These are phyloP conservation scores for Caenorhabditis auriculariae DNA, from an alignment of 2,888 invertebrate species.

Conservation along the genomic window DNA sequence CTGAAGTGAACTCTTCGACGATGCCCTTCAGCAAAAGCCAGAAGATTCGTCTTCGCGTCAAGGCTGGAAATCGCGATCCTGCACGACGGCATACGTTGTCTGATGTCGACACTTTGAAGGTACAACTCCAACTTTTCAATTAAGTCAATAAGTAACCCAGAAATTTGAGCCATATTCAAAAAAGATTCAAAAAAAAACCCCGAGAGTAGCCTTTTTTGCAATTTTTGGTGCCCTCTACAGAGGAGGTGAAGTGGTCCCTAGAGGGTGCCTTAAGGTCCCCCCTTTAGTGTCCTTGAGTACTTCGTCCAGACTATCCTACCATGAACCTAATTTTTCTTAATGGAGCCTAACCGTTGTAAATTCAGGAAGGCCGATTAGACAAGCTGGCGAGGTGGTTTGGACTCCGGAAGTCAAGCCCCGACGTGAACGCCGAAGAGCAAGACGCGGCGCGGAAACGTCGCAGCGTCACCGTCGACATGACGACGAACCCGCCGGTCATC, in stretches of 20 bases:
- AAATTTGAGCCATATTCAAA: background rate
- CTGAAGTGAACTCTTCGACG: conserved; percentile 1
- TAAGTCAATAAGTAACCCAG: background rate
- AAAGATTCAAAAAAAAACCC: background rate
- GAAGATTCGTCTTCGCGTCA: conserved; percentile 49
- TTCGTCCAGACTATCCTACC: too few relatives aligned
- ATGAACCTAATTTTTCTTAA: too few relatives aligned
- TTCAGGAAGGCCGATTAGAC: conserved; percentile 36
- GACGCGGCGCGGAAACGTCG: background rate
- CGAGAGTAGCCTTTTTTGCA: background rate
- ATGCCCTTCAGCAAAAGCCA: conserved; percentile 32
- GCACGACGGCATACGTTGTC: conserved; percentile 48
- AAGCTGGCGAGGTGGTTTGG: conserved; percentile 44
- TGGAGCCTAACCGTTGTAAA: background rate
- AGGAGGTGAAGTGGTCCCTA: too few relatives aligned
- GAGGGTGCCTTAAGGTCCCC: too few relatives aligned
- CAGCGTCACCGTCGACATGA: background rate
- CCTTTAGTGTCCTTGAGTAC: too few relatives aligned
- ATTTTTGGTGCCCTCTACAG: background rate
- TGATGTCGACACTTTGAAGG: conserved; percentile 49
- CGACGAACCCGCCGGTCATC: conserved; percentile 31
- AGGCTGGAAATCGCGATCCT: conserved; percentile 28
- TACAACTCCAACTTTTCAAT: background rate
- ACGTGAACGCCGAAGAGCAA: conserved; percentile 32
- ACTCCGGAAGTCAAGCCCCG: conserved; percentile 36